Percentiles rank a stretch among this genome's conserved stretches.
Evolutionary conservation across 2,113 vertebrate species (phyloP).

Genomic region (Dipodomys merriami): DNA sequence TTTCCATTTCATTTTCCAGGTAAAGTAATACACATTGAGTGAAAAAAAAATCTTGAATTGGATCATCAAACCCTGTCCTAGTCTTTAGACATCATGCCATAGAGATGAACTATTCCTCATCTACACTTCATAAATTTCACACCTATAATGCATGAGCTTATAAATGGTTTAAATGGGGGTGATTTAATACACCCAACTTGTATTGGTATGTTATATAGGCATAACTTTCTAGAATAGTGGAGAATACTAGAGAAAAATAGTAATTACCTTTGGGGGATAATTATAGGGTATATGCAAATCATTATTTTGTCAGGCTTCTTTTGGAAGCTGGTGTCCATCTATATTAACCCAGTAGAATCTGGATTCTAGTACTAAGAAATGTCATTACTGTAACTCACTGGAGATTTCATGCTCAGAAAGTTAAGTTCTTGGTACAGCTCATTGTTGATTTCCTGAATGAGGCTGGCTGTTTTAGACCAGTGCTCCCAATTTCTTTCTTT

Average conservation of each 20-base stretch:
- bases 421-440: conserved; percentile 26
- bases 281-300: background rate
- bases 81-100: background rate
- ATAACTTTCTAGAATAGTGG: background rate
- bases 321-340: background rate
- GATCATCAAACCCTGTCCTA: background rate
- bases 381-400: background rate
- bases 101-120: background rate
- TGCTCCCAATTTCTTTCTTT: background rate
- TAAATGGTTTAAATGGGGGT: background rate
- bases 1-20: background rate
- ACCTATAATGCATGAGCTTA: background rate
- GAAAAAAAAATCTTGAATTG: background rate
- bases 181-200: conserved; percentile 4
- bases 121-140: background rate
- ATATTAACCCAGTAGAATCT: conserved; percentile 30
- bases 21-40: background rate
- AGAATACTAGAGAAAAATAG: background rate
- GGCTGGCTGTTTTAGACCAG: background rate
- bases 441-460: background rate
- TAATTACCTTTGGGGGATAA: conserved; percentile 23
- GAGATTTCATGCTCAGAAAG: conserved; percentile 47
- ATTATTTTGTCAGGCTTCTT: background rate
- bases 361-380: conserved; percentile 4
- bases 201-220: background rate